phyloP scores from a whole-genome alignment of 1,140 invertebrate species.

The Steinernema feltiae region DNA sequence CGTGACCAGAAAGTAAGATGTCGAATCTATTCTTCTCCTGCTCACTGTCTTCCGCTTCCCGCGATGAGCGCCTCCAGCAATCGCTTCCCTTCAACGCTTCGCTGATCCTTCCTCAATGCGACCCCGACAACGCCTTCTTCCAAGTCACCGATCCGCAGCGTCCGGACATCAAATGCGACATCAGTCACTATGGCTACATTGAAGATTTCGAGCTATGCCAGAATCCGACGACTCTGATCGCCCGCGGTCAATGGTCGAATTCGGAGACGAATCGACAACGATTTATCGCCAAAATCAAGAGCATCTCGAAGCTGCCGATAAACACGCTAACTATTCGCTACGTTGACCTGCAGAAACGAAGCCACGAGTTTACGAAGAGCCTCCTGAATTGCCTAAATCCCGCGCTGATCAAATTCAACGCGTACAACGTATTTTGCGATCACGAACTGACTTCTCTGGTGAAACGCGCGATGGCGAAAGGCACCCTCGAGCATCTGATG shows the following conservation, averaged over 20 bases:
- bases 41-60: not conserved
- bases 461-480: not conserved
- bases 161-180: not conserved
- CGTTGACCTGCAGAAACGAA: not conserved
- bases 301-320: not conserved
- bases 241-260: slow-evolving; percentile 3
- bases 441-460: not conserved
- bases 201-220: not conserved
- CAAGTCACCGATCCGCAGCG: not conserved
- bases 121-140: not conserved
- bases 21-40: not conserved
- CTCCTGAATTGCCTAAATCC: not conserved
- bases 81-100: not conserved
- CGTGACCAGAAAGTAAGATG: not conserved
- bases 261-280: not conserved
- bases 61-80: not conserved
- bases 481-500: not conserved
- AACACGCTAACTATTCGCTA: slow-evolving; percentile 3
- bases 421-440: not conserved
- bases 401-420: not conserved
- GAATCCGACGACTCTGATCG: not conserved
- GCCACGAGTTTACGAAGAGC: not conserved
- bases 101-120: not conserved
- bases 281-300: not conserved
- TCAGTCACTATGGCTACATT: not conserved